These are phyloP conservation scores for Smithornis capensis DNA, from an alignment of 2,113 vertebrate species.

Conservation along the genomic window DNA sequence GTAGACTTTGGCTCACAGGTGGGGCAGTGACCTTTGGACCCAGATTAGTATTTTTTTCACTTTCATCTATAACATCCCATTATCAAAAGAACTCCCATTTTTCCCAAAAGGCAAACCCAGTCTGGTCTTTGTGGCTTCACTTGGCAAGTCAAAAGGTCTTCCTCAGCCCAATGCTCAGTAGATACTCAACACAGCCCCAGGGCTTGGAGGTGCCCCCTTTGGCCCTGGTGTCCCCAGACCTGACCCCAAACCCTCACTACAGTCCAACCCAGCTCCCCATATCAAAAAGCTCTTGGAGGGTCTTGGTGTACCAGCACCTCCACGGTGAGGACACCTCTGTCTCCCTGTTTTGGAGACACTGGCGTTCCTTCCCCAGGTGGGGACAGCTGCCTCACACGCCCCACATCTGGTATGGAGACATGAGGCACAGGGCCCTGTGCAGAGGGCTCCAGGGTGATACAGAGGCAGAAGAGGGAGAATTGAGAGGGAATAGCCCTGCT, in stretches of 20 bases:
- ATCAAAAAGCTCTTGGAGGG: background rate
- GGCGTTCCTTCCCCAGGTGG: background rate
- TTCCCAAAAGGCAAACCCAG: background rate
- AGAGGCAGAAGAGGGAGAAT: background rate
- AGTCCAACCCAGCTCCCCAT: accelerated
- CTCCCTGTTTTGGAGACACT: accelerated
- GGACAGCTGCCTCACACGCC: background rate
- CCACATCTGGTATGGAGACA: accelerated
- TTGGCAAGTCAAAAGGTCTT: conserved; percentile 45
- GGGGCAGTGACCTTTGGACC: background rate
- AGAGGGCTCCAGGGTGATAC: background rate
- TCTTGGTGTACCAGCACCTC: background rate
- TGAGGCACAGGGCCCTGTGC: background rate
- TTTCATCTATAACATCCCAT: background rate
- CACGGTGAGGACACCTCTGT: background rate
- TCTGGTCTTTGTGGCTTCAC: background rate
- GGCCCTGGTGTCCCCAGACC: background rate
- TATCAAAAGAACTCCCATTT: background rate
- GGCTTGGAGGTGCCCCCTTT: background rate
- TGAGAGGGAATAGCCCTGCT: background rate
- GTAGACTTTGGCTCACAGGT: background rate
- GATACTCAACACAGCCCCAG: background rate
- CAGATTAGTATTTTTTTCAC: background rate
- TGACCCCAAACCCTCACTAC: background rate
- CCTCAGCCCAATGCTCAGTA: background rate